phyloP scores from a whole-genome alignment of 2,113 vertebrate species.

The Neogobius melanostomus region DNA sequence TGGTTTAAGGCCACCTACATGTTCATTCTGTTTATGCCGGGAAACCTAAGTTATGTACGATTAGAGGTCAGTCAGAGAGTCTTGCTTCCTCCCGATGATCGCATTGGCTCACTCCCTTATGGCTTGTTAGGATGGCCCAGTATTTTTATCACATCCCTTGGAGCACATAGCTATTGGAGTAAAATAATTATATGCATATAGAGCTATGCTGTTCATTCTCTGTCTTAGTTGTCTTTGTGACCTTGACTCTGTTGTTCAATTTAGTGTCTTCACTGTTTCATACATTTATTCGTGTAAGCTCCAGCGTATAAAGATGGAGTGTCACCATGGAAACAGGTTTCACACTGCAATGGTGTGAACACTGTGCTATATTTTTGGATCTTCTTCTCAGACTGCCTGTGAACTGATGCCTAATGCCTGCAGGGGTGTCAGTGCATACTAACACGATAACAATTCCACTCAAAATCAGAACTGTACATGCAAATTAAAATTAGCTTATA shows the following conservation, averaged over 20 bases:
- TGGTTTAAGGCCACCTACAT: conserved; percentile 25
- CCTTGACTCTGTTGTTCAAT: conserved; percentile 30
- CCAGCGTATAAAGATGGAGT: conserved; percentile 40
- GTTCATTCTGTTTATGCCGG: conserved; percentile 25
- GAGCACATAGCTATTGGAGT: neutral
- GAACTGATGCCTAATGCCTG: conserved; percentile 42
- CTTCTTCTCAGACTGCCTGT: conserved; percentile 34
- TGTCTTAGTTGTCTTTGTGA: conserved; percentile 13
- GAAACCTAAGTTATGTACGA: neutral
- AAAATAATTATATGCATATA: neutral
- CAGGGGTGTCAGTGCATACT: conserved; percentile 52
- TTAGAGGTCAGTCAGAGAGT: neutral
- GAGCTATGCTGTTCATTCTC: neutral
- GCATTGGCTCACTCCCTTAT: neutral
- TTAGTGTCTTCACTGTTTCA: neutral
- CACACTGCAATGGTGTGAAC: conserved; percentile 36
- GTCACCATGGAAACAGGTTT: conserved; percentile 72
- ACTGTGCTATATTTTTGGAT: conserved; percentile 40
- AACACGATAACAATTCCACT: conserved; percentile 4
- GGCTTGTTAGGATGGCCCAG: neutral
- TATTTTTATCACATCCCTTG: neutral
- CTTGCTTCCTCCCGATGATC: neutral
- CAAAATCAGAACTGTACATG: conserved; percentile 5
- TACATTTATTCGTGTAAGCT: neutral
- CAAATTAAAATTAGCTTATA: neutral